Evolutionary conservation across 2,113 vertebrate genomes (phyloP).

Genomic region (Thinocorus orbignyianus): DNA sequence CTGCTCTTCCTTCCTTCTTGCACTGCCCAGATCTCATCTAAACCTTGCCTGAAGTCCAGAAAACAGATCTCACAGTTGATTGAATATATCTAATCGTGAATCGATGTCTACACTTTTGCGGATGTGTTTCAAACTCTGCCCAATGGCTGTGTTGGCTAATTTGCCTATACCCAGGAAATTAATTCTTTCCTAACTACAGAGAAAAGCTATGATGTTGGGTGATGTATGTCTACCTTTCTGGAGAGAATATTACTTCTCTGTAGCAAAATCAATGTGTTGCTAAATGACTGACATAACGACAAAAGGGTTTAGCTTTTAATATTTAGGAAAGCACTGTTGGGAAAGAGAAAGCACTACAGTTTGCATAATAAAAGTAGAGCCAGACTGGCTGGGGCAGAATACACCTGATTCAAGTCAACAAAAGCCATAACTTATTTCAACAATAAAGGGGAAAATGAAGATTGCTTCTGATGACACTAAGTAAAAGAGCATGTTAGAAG

Average conservation of each 20-base stretch:
- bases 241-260: background rate
- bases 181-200: conserved; percentile 38
- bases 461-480: background rate
- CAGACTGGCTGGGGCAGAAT: background rate
- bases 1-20: background rate
- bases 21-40: conserved; percentile 11
- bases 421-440: background rate
- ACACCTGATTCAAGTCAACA: background rate
- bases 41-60: conserved; percentile 49
- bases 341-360: background rate
- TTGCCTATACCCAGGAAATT: conserved; percentile 17
- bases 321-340: background rate
- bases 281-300: background rate
- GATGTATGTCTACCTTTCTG: background rate
- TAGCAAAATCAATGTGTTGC: background rate
- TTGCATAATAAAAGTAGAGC: background rate
- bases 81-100: conserved; percentile 31
- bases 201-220: background rate
- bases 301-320: background rate
- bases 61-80: conserved; percentile 45
- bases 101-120: background rate
- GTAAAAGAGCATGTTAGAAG: background rate
- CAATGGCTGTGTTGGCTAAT: conserved; percentile 5
- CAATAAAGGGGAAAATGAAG: background rate
- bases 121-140: background rate